Evolutionary conservation across 2,797 vertebrate species (phyloP).

Genomic region (Sebastes paucispinis): DNA sequence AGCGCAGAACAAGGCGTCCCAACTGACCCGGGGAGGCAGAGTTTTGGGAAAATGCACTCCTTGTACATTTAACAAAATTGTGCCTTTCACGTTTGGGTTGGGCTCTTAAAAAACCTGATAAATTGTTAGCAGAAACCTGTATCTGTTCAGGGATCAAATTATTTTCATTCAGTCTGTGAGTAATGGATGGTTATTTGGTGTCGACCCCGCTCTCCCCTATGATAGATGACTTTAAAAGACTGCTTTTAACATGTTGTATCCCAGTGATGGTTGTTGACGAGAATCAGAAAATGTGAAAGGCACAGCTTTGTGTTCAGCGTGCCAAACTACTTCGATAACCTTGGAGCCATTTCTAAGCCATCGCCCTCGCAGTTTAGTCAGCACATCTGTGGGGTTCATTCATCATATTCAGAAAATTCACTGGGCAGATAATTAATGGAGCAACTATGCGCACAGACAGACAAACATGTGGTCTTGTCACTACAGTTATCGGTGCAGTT

Average conservation of each 20-base stretch:
- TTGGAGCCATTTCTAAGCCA: background rate
- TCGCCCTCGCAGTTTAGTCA: slow-evolving; percentile 1
- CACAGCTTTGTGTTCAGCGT: background rate
- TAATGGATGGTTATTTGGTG: too few species aligned
- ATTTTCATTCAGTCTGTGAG: too few species aligned
- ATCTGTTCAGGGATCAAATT: too few species aligned
- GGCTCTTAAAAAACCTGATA: too few species aligned
- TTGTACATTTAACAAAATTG: too few species aligned
- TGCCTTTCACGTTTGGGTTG: too few species aligned
- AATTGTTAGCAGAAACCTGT: too few species aligned
- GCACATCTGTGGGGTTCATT: slow-evolving; percentile 19
- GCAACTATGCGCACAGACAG: slow-evolving; percentile 23
- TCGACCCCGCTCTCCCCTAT: background rate
- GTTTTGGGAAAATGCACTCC: too few species aligned
- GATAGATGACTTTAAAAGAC: background rate
- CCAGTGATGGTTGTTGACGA: background rate
- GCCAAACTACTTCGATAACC: background rate
- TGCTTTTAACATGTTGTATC: background rate
- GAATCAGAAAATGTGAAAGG: background rate
- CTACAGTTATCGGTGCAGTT: background rate
- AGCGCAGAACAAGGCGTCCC: too few species aligned
- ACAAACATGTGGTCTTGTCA: background rate
- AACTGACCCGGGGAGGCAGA: too few species aligned
- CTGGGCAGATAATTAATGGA: slow-evolving; percentile 45
- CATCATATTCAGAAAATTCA: slow-evolving; percentile 51